phyloP scores from a whole-genome alignment of 2,888 invertebrate species.

The Plagodis dolabraria region DNA sequence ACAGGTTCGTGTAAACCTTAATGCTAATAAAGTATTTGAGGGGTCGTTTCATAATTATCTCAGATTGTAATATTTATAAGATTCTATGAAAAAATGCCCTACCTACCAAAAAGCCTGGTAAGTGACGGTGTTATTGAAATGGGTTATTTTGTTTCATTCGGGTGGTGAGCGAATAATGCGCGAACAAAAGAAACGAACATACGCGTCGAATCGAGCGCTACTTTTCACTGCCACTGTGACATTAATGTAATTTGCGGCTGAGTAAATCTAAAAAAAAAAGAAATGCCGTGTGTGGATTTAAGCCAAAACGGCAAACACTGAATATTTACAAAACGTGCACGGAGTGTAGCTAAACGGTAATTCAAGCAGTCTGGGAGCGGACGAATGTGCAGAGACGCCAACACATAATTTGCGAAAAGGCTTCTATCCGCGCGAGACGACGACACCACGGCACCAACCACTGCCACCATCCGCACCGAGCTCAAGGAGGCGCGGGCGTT shows the following conservation, averaged over 20 bases:
- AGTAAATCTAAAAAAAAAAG: conserved; percentile 45
- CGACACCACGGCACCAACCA: conserved; percentile 10
- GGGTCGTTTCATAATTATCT: no score
- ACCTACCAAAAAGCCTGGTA: neutral
- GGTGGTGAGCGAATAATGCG: conserved; percentile 62
- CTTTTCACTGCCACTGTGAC: conserved; percentile 60
- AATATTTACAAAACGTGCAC: conserved; percentile 68
- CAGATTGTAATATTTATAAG: no score
- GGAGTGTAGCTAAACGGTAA: conserved; percentile 43
- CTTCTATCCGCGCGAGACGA: conserved; percentile 38
- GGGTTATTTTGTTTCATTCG: conserved; percentile 67
- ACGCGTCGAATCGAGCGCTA: conserved; percentile 71
- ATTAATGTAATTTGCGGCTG: conserved; percentile 50
- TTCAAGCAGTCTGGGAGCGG: conserved; percentile 46
- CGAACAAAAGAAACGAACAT: conserved; percentile 78
- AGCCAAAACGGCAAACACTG: conserved; percentile 48
- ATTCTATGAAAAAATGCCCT: no score
- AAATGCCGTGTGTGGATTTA: conserved; percentile 39
- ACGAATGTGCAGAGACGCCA: conserved; percentile 52
- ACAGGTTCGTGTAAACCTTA: no score
- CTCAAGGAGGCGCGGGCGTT: conserved; percentile 57
- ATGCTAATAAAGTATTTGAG: no score
- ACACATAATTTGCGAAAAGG: conserved; percentile 55
- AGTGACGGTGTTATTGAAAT: conserved; percentile 56
- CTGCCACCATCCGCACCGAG: conserved; percentile 41